Conservation (phyloP, 2,888 invertebrate genomes). For the Zaprionus lineosus region DNA sequence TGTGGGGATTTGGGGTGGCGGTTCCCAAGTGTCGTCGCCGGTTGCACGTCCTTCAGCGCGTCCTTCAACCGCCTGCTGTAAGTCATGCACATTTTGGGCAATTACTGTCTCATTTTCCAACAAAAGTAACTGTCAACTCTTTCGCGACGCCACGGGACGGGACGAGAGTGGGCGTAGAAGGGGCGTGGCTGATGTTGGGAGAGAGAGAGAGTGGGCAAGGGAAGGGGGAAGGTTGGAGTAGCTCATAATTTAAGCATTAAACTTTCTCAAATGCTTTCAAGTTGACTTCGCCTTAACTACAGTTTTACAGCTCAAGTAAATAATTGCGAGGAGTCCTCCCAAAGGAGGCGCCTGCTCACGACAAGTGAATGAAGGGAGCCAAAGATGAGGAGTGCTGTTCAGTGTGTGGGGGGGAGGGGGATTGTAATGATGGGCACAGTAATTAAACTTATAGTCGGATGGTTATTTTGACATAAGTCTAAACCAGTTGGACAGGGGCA, state of each 20-base stretch:
- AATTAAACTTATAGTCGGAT: conserved; percentile 65
- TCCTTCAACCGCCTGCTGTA: conserved; percentile 23
- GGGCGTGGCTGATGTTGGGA: background rate
- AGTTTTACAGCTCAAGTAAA: conserved; percentile 79
- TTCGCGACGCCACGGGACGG: conserved; percentile 30
- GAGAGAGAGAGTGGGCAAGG: background rate
- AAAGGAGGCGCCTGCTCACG: conserved; percentile 15
- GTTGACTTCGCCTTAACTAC: conserved; percentile 80
- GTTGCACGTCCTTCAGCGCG: too few species aligned
- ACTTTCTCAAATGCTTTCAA: conserved; percentile 78
- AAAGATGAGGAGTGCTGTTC: too few species aligned
- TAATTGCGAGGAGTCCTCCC: conserved; percentile 59
- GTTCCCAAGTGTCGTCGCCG: conserved; percentile 21
- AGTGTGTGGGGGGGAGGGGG: conserved; percentile 16
- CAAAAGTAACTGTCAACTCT: conserved; percentile 71
- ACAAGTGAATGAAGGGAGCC: conserved; percentile 18
- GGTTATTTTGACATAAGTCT: conserved; percentile 36
- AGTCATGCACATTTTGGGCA: conserved; percentile 69
- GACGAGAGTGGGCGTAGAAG: background rate
- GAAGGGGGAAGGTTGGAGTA: conserved; percentile 23
- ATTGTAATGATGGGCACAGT: conserved; percentile 76
- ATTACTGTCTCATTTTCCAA: conserved; percentile 74
- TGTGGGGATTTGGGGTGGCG: too few species aligned
- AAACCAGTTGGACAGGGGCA: too few species aligned
- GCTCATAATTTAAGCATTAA: conserved; percentile 79